A percentile compares a stretch with the other conserved stretches of the same genome.
These are phyloP conservation scores for Connochaetes taurinus DNA, from an alignment of 2,113 vertebrate species.

Conservation along the genomic window DNA sequence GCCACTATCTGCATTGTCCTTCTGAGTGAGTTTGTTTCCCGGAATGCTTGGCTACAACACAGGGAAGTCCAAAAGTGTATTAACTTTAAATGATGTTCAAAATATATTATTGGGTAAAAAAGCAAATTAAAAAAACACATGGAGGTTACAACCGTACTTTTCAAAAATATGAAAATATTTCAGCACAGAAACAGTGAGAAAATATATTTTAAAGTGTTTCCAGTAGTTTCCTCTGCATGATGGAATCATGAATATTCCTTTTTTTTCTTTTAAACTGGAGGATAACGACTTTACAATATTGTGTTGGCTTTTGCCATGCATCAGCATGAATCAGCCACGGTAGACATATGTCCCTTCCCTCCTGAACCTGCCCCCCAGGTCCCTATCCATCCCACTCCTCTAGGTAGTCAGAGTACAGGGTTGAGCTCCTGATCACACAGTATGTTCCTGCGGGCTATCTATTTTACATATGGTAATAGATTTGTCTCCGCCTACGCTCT, in stretches of 20 bases:
- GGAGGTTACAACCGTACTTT: neutral
- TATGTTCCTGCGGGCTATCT: neutral
- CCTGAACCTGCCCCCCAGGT: neutral
- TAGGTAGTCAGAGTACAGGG: neutral
- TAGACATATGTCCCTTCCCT: neutral
- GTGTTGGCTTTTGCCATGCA: neutral
- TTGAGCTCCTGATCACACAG: neutral
- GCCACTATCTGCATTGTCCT: too few species aligned
- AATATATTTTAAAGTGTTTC: neutral
- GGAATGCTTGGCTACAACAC: too few species aligned
- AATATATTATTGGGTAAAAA: neutral
- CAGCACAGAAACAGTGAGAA: neutral
- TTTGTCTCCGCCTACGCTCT: neutral
- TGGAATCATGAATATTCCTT: neutral
- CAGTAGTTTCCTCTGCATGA: neutral
- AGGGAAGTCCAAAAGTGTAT: neutral
- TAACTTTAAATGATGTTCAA: neutral
- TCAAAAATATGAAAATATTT: conserved; percentile 31
- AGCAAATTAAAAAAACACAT: neutral
- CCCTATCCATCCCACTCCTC: neutral
- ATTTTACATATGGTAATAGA: neutral
- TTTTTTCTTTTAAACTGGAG: neutral
- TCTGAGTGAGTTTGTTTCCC: too few species aligned
- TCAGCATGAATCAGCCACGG: neutral
- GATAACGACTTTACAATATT: neutral